Evolutionary conservation across 2,888 invertebrate genomes (phyloP).

Genomic region (Lasioglossum calceatum): DNA sequence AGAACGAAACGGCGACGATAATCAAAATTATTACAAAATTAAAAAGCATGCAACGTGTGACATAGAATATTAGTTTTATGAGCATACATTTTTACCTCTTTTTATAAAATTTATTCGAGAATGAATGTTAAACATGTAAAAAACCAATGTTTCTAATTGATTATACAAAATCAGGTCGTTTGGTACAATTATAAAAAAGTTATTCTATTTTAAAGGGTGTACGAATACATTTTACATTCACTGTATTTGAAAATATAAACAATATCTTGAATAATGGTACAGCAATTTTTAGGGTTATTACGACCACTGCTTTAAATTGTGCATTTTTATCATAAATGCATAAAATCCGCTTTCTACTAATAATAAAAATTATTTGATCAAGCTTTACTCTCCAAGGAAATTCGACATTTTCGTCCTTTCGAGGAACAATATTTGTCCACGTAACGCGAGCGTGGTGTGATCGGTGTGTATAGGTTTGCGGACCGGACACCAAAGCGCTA

Average conservation of each 20-base stretch:
- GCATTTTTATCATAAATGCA: neutral
- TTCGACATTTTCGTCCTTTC: neutral
- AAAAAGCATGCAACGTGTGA: neutral
- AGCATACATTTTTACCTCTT: neutral
- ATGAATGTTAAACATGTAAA: no score
- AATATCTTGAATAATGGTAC: no score
- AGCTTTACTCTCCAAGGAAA: neutral
- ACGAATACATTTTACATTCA: no score
- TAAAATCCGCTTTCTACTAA: neutral
- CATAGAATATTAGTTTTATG: neutral
- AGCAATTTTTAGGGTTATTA: no score
- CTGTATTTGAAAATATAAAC: no score
- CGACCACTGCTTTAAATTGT: no score
- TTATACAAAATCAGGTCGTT: no score
- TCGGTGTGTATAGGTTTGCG: neutral
- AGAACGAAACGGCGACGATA: neutral
- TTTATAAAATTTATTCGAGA: neutral
- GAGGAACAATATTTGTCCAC: neutral
- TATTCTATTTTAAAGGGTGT: no score
- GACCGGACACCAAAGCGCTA: constrained; percentile 16
- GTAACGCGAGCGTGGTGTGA: neutral
- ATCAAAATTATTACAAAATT: neutral
- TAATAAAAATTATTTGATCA: neutral
- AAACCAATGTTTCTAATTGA: no score
- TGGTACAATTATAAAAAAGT: no score